Percentiles rank a stretch among this genome's conserved stretches.
These are phyloP conservation scores for Cryptophagus acutangulus DNA, from an alignment of 2,888 invertebrate genomes.

Conservation along the genomic window DNA sequence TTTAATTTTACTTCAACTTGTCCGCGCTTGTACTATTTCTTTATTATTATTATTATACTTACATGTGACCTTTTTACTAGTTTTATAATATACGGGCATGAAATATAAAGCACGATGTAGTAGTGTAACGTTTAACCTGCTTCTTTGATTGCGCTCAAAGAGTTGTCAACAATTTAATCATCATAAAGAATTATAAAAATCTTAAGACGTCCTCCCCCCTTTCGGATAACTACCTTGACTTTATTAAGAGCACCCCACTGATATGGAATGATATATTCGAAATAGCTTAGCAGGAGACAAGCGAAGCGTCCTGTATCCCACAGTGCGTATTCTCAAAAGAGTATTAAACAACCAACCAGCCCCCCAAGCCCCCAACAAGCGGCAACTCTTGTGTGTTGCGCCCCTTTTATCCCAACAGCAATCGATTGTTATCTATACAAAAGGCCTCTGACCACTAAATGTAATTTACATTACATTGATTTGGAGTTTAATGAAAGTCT, in stretches of 20 bases:
- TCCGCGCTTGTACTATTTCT: too few species aligned
- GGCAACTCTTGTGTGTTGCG: not conserved
- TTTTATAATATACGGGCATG: too few species aligned
- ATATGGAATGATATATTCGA: conserved; percentile 3
- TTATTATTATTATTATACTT: too few species aligned
- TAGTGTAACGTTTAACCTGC: too few species aligned
- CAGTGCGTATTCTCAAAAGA: conserved; percentile 8
- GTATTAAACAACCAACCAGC: conserved; percentile 3
- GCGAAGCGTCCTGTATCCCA: conserved; percentile 5
- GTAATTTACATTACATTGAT: conserved; percentile 9
- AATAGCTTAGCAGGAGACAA: conserved; percentile 4
- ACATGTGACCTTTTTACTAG: too few species aligned
- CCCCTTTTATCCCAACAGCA: conserved; percentile 7
- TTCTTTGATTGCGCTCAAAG: too few species aligned
- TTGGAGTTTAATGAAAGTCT: conserved; percentile 6
- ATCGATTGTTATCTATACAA: conserved; percentile 2
- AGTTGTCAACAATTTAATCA: too few species aligned
- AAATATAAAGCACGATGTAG: too few species aligned
- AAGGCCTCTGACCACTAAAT: conserved; percentile 8
- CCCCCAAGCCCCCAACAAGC: too few species aligned
- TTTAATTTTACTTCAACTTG: conserved; percentile 23
- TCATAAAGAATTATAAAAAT: too few species aligned
- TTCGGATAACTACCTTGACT: too few species aligned
- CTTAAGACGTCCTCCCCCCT: too few species aligned
- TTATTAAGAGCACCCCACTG: conserved; percentile 3